Evolutionary conservation across 2,888 invertebrate genomes (phyloP), one percentile per base, ranked within the genome.

Genomic region (Beris chalybata): DNA sequence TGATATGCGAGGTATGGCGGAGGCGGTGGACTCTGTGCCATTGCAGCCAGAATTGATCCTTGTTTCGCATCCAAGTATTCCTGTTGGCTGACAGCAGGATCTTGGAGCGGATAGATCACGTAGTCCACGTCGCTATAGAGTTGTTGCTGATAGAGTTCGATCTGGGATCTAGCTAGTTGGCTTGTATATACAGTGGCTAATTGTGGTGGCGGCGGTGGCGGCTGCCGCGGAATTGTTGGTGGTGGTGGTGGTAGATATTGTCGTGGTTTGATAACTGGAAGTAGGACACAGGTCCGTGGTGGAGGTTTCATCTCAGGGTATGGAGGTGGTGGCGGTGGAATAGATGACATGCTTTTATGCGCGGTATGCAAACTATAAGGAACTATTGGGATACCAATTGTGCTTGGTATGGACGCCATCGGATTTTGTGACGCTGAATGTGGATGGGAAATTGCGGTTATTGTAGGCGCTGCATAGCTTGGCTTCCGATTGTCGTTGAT

Each of bases 91-190:
- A 94, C 86, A 0, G 92, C 89, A 9, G 94, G 93, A 79, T 95
- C 94, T 80, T 93, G 93, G 69, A 93, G 79, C 0, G 94, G 94
- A 76, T 93, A 95, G 77, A 94, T 92, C 6, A 95, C 94, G 75
- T 93, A 95, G 79, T 95, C 94, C 4, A 93, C 92, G 75, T 95
- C 94, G 69, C 94, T 94, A 74, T 92, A 93, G 66, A 95, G 84
- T 76, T 94, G 94, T 75, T 93, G 92, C 74, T 93, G 91, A 74
- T 93, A 95, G 75, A 92, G 89, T 70, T 93, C 92, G 69, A 93
- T 89, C 76, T 93, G 93, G 30, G 89, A 88, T 15, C 88, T 82
- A 0, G 89, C 87, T 52, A 90, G 80, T 73, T 89, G 89, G 72
- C 86, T 86, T 44, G 88, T 85, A 73, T 89, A 89, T 1, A 89